Base-by-base conservation (phyloP, 2,888 invertebrate species). In the Dasysyrphus tricinctus region DNA sequence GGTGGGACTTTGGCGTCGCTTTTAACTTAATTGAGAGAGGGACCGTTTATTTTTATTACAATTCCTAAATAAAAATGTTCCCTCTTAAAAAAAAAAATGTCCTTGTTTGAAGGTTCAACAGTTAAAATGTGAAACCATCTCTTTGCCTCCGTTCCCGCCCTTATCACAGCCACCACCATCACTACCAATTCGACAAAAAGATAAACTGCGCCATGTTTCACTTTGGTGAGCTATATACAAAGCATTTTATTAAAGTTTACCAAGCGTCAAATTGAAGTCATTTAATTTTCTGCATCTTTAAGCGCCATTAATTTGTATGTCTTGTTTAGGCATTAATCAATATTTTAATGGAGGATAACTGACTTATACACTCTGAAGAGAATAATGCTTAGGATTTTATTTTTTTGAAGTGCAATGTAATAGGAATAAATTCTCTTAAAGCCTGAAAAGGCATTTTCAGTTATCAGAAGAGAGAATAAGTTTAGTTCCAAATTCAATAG, bases 211-310 rank as follows among this genome's bases (percentile, higher is more conserved):
- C 54, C 59, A 67, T 67, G 79, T 69, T 51, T 65, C 12, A 65
- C 69, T 49, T 34, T 49, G 34, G 61, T 69, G 44, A 49, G 47
- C 72, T 57, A 24, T 19, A 61, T 63, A 56, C 12, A 65, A 82
- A 57, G 59, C 63, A 67, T 54, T 67, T 76, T 76, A 61, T 67
- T 63, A 63, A 74, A 85, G 82, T 86, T 86, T 61, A n/a, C 86
- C 82, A 86, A 75, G 86, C 86, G 86, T 86, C 86, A 86, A 86
- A 86, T 86, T 86, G 79, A 79, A 86, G 78, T 86, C 78, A 79
- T 82, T 86, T 82, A 86, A 86, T 86, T 86, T 86, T 79, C 86
- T 78, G 81, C 86, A 86, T 82, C 82, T 86, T 82, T 86, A 86
- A 86, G 86, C 86, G 75, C 78, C 86, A 86, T 86, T 86, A 86